These are phyloP conservation scores for Agraylea sexmaculata DNA, from an alignment of 1,140 invertebrate species.

Conservation along the genomic window DNA sequence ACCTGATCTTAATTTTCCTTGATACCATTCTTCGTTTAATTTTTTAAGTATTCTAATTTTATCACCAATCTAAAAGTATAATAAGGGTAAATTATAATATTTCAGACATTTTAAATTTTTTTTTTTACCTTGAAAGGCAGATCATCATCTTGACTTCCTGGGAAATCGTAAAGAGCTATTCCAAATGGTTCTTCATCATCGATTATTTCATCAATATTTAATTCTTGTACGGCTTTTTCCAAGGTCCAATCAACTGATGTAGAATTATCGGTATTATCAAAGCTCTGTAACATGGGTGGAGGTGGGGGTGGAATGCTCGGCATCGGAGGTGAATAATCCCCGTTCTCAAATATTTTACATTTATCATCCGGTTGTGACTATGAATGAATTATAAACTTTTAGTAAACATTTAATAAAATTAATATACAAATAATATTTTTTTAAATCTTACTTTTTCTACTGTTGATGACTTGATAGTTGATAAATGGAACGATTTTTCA, in stretches of 20 bases:
- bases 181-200: slow-evolving; percentile 45
- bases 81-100: slow-evolving; percentile 1
- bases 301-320: slow-evolving; percentile 61
- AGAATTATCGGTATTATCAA: neutral
- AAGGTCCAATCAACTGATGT: slow-evolving; percentile 6
- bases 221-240: slow-evolving; percentile 24
- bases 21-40: slow-evolving; percentile 70
- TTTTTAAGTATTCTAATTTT: slow-evolving; percentile 53
- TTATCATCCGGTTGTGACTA: neutral
- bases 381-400: slow-evolving; percentile 10
- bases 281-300: slow-evolving; percentile 43
- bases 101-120: no score
- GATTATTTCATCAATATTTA: slow-evolving; percentile 14
- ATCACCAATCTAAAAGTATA: slow-evolving; percentile 50
- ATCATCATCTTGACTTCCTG: slow-evolving; percentile 56
- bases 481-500: no score
- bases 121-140: slow-evolving; percentile 55
- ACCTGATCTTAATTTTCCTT: slow-evolving; percentile 49
- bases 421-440: slow-evolving; percentile 1
- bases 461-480: no score
- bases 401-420: no score
- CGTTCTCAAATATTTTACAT: slow-evolving; percentile 22
- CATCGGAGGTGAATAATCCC: slow-evolving; percentile 51
- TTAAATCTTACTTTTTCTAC: no score
- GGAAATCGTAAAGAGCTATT: slow-evolving; percentile 63